Base-by-base conservation (phyloP, 2,113 vertebrate species). In the Pterocles burchelli region DNA sequence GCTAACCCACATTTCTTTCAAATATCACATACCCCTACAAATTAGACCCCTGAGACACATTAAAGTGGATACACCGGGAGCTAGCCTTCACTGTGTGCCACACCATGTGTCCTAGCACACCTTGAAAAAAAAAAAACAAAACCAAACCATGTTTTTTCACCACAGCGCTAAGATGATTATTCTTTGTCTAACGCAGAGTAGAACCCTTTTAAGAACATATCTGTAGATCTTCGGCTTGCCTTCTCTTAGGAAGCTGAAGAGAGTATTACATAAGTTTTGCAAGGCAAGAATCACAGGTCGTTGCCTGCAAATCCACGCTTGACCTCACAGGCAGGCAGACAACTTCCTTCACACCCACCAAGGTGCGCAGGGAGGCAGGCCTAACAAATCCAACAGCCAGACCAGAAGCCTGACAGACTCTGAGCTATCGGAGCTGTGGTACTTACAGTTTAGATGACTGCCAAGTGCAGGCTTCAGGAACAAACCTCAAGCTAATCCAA, bases 361-460 rank as follows among this genome's bases (percentile, higher is more conserved):
- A 38, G 18, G 43, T 0, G 0, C 46, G 38, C 13, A 66, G 29
- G 25, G 18, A 72, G 61, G 36, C 34, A 38, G 38, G 11, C 1
- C 15, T 8, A 51, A 57, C 31, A 66, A 48, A 38, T 6, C 6
- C 52, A 28, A 13, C 5, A 7, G 49, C 36, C 43, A 54, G 11
- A 43, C 8, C 61, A 57, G 25, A 24, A 54, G 19, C 33, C 59
- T n/a, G 41, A 24, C 21, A 34, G 14, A 33, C 36, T 46, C 17
- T 0, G 0, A 78, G 22, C 21, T 62, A 19, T 4, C 1, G 1
- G 6, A 19, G 41, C 26, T 29, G 25, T 10, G 1, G 3, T 11
- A 34, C 31, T 49, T 62, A 67, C 22, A 46, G 58, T 38, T 80
- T 33, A 54, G 38, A 74, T 26, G 34, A 55, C 28, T 46, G 33